These are phyloP conservation scores for Hemitrygon akajei DNA, from an alignment of 2,797 vertebrate species.

Conservation along the genomic window DNA sequence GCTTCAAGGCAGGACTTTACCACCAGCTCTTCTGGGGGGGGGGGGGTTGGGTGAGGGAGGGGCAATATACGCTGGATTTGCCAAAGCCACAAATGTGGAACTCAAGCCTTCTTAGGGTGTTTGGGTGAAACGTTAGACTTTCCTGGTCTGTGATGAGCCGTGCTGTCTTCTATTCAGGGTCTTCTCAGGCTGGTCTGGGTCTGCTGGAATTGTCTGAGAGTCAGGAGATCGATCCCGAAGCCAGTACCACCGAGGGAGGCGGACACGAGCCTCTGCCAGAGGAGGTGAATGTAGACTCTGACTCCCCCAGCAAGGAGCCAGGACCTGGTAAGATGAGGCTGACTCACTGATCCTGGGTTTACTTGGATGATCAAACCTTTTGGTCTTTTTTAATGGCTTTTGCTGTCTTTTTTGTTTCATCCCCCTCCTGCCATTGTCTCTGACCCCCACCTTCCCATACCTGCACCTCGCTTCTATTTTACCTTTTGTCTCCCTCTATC, in stretches of 20 bases:
- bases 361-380: not conserved
- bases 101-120: not conserved
- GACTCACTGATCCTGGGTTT: too few relatives aligned
- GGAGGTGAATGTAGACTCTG: not conserved
- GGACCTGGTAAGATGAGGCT: not conserved
- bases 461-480: too few relatives aligned
- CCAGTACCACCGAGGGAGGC: not conserved
- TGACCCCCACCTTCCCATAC: too few relatives aligned
- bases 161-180: conserved; percentile 58
- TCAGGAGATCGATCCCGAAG: conserved; percentile 56
- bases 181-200: conserved; percentile 68
- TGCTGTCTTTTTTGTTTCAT: not conserved
- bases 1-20: too few relatives aligned
- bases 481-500: too few relatives aligned
- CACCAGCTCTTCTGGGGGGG: too few relatives aligned
- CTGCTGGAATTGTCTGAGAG: conserved; percentile 81
- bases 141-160: not conserved
- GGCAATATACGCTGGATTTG: not conserved
- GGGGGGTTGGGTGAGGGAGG: too few relatives aligned
- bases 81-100: conserved; percentile 29
- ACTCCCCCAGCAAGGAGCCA: not conserved
- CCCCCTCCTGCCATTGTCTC: too few relatives aligned
- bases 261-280: not conserved
- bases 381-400: not conserved
- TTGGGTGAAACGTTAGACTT: not conserved